Evolutionary conservation across 2,888 invertebrate genomes (phyloP).

Genomic region (Ectemnius lituratus): DNA sequence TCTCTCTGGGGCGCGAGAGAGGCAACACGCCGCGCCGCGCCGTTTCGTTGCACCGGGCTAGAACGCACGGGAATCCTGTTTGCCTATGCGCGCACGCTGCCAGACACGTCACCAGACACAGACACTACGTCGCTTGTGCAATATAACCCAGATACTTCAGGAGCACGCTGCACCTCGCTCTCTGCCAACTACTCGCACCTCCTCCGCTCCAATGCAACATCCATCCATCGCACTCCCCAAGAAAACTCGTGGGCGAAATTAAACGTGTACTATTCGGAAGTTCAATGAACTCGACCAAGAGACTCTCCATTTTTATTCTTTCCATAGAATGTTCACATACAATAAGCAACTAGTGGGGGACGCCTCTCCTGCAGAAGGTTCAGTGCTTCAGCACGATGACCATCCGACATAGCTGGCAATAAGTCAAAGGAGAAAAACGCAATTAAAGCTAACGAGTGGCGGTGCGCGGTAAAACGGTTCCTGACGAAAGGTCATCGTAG

Average conservation of each 20-base stretch:
- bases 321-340: background rate
- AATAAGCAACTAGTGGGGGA: background rate
- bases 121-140: slow-evolving; percentile 63
- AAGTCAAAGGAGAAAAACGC: slow-evolving; percentile 12
- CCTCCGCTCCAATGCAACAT: too few species aligned
- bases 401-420: slow-evolving; percentile 15
- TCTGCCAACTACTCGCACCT: too few species aligned
- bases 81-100: slow-evolving; percentile 30
- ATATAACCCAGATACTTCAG: slow-evolving; percentile 62
- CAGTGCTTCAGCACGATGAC: slow-evolving; percentile 4
- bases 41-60: slow-evolving; percentile 32
- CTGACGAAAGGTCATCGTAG: slow-evolving; percentile 32
- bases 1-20: slow-evolving; percentile 12
- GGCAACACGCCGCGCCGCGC: background rate
- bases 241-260: slow-evolving; percentile 2
- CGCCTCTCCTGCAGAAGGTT: background rate
- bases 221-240: too few species aligned
- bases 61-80: slow-evolving; percentile 52
- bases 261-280: background rate
- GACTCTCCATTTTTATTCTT: background rate
- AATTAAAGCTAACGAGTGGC: slow-evolving; percentile 9
- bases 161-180: slow-evolving; percentile 56
- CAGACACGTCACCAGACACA: slow-evolving; percentile 64
- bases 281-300: background rate
- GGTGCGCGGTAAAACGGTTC: slow-evolving; percentile 25